Evolutionary conservation across 2,888 invertebrate genomes (phyloP), one percentile per base, ranked within the genome.

Genomic region (Hesperia comma): DNA sequence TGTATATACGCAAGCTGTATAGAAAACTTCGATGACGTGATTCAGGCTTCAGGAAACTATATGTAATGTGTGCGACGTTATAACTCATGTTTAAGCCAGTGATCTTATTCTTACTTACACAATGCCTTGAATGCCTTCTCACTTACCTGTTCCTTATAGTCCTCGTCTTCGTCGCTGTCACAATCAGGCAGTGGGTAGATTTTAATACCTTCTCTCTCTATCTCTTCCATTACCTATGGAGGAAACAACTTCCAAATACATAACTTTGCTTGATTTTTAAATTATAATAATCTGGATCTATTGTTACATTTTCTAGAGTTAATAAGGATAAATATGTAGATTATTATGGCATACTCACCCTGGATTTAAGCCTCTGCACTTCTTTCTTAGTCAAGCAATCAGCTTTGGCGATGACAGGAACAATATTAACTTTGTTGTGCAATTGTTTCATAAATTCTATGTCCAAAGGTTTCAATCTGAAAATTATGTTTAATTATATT

Each of bases 341-440:
- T n/a, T n/a, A n/a, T n/a, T n/a, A n/a, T n/a, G n/a, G n/a, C n/a
- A 6, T 57, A 76, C 84, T 82, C 81, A 96, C 97, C 85, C 96
- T 96, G 79, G 95, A 95, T 86, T 99, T 99, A 69, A 98, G 93
- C 77, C 96, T 95, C 75, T 95, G 94, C 71, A 98, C 96, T 92
- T 99, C 99, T 81, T 97, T 97, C 90, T 98, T 97, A 8, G 98
- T 99, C 63, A 99, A 94, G 73, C 98, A 98, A 90, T 99, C 99
- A 7, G 98, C 97, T 92, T 99, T 99, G 72, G 98, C 98, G 80
- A 99, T 98, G n/a, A 99, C 98, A 64, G 99, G 99, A 77, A 99
- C 98, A 79, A 99, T 98, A 87, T 99, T 99, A 21, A 98, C 96
- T 94, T 99, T 99, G 79, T 98, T 97, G 86, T 99, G 98, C 19